Conservation (phyloP, 2,888 invertebrate species). For the Apodemia mormo region DNA sequence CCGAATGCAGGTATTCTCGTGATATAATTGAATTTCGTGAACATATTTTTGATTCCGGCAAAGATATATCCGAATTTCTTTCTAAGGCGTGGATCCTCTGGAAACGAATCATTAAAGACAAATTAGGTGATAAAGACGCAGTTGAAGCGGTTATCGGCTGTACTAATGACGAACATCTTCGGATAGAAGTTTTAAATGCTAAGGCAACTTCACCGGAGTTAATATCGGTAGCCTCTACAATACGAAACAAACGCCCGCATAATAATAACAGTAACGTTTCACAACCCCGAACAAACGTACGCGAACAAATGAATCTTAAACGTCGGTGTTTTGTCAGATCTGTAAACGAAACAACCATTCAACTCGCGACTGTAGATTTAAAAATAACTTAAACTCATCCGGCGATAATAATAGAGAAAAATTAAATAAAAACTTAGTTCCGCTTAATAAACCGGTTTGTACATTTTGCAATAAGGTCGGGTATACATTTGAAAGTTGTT, state of each 20-base stretch:
- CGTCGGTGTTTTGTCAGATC: slow-evolving; percentile 18
- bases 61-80: slow-evolving; percentile 33
- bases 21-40: slow-evolving; percentile 30
- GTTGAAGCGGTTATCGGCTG: slow-evolving; percentile 21
- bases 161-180: slow-evolving; percentile 4
- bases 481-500: slow-evolving; percentile 41
- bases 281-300: slow-evolving; percentile 19
- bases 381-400: neutral
- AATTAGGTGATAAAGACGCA: slow-evolving; percentile 3
- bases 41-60: slow-evolving; percentile 26
- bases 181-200: slow-evolving; percentile 28
- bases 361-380: neutral
- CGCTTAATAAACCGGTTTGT: slow-evolving; percentile 25
- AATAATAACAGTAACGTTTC: neutral
- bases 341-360: slow-evolving; percentile 27
- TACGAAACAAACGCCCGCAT: slow-evolving; percentile 24
- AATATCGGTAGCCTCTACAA: slow-evolving; percentile 27
- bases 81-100: slow-evolving; percentile 28
- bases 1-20: slow-evolving; percentile 29
- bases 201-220: slow-evolving; percentile 26
- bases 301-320: neutral
- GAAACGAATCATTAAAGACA: slow-evolving; percentile 22
- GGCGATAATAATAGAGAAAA: neutral
- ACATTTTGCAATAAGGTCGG: slow-evolving; percentile 38
- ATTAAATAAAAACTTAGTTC: neutral